phyloP scores from a whole-genome alignment of 2,797 vertebrate genomes.

The Nannoperca obscura region DNA sequence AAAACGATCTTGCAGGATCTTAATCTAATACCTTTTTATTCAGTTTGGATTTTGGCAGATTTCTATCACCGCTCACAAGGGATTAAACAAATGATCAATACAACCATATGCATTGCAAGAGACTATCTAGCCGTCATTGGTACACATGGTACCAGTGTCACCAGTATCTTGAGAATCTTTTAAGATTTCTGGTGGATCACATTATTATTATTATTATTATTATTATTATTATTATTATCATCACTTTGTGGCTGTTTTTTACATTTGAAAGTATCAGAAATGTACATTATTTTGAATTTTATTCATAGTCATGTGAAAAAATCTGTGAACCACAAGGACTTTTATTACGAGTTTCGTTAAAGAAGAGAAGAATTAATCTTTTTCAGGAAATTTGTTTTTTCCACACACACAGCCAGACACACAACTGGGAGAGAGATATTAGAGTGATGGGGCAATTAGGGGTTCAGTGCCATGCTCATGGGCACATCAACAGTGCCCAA shows the following conservation, averaged over 20 bases:
- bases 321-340: neutral
- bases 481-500: too few relatives aligned
- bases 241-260: neutral
- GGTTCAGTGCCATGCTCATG: too few relatives aligned
- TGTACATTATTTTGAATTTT: neutral
- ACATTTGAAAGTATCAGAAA: neutral
- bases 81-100: constrained; percentile 22
- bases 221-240: too few relatives aligned
- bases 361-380: too few relatives aligned
- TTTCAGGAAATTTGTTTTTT: too few relatives aligned
- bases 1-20: constrained; percentile 13
- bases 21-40: constrained; percentile 37
- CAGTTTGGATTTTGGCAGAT: constrained; percentile 8
- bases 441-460: too few relatives aligned
- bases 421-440: too few relatives aligned
- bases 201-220: neutral
- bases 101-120: neutral
- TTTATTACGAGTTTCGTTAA: too few relatives aligned
- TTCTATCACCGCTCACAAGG: constrained; percentile 12
- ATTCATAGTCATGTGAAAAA: neutral
- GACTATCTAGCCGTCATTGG: neutral
- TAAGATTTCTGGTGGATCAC: neutral
- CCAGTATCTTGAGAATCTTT: neutral
- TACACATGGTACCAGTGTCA: neutral
- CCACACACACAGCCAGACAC: too few relatives aligned